These are phyloP conservation scores for Pyrrhura leucotis DNA, from an alignment of 2,797 vertebrate genomes.

Conservation along the genomic window DNA sequence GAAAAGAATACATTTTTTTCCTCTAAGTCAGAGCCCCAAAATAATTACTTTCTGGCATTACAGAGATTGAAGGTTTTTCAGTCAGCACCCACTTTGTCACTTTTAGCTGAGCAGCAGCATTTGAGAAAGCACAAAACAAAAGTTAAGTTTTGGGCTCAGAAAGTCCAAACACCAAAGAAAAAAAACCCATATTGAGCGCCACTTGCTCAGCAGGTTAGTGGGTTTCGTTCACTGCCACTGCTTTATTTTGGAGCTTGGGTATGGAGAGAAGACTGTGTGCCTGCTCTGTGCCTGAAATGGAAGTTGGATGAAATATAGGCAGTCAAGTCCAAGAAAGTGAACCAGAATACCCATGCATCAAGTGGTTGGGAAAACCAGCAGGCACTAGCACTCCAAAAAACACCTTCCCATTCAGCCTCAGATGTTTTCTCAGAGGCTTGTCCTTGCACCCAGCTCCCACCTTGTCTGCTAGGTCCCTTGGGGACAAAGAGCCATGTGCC, in stretches of 20 bases:
- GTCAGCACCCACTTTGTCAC: neutral
- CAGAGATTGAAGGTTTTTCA: neutral
- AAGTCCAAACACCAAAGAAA: neutral
- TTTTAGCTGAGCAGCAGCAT: neutral
- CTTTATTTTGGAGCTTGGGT: neutral
- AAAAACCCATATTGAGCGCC: neutral
- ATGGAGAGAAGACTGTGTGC: neutral
- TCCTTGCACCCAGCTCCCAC: neutral
- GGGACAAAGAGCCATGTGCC: accelerated
- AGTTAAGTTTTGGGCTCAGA: neutral
- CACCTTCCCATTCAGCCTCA: neutral
- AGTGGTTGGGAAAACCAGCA: neutral
- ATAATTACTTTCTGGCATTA: neutral
- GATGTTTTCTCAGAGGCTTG: neutral
- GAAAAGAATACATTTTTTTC: neutral
- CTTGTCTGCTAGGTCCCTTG: accelerated
- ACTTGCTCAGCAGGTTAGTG: slow-evolving; percentile 29
- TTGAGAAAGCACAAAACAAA: neutral
- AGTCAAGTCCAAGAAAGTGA: neutral
- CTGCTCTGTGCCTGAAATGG: slow-evolving; percentile 19
- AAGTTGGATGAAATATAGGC: neutral
- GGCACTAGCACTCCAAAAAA: neutral
- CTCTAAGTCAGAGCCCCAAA: neutral
- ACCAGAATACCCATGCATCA: neutral
- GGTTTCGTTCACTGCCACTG: neutral